Evolutionary conservation across 23 tunicate species (phyloP).

Genomic region (Styela plicata): DNA sequence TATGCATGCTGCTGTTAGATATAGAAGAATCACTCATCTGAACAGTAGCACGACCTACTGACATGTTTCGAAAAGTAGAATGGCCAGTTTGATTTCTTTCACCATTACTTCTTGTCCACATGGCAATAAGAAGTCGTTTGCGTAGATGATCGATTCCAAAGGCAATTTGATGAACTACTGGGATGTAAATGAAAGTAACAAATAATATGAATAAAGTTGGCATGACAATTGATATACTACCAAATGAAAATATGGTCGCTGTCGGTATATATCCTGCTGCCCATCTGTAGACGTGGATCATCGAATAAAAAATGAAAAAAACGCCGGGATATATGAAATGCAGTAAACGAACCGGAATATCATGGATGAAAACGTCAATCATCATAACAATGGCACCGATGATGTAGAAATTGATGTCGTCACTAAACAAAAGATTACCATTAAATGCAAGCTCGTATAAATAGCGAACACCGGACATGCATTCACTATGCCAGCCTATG

Average conservation of each 20-base stretch:
- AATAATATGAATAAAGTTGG: slow-evolving; percentile 31
- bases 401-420: slow-evolving; percentile 61
- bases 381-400: slow-evolving; percentile 44
- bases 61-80: background rate
- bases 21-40: background rate
- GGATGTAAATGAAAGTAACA: slow-evolving; percentile 17
- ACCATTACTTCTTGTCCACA: background rate
- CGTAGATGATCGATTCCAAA: slow-evolving; percentile 53
- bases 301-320: slow-evolving; percentile 35
- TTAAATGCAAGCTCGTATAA: too few species aligned
- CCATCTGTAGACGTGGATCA: slow-evolving; percentile 64
- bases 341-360: slow-evolving; percentile 44
- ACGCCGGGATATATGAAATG: slow-evolving; percentile 46
- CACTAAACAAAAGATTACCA: too few species aligned
- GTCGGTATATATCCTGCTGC: slow-evolving; percentile 45
- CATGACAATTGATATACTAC: background rate
- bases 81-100: background rate
- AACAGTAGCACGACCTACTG: background rate
- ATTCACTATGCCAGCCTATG: too few species aligned
- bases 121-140: slow-evolving; percentile 26
- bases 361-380: slow-evolving; percentile 44
- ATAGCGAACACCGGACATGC: too few species aligned
- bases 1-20: too few species aligned
- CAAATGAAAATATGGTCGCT: slow-evolving; percentile 37
- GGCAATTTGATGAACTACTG: slow-evolving; percentile 28